Conservation (phyloP, 2,888 invertebrate genomes). For the Sphaerolaimus hirsutus region DNA sequence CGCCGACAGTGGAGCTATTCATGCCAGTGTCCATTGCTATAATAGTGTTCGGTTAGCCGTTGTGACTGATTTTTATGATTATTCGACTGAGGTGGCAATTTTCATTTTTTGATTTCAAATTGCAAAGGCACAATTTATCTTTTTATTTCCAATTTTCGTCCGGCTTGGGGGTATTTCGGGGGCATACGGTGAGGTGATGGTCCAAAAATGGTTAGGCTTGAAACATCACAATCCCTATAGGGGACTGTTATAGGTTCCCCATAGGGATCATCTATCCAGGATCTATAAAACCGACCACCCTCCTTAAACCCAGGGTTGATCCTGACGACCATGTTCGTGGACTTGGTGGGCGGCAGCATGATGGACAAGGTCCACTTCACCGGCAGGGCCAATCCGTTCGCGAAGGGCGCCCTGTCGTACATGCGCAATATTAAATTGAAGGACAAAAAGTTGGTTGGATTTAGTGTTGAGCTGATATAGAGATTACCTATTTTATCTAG, state of each 20-base stretch:
- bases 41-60: neutral
- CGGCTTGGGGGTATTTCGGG: too few relatives aligned
- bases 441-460: too few relatives aligned
- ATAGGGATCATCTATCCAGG: neutral
- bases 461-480: too few relatives aligned
- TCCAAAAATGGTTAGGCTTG: too few relatives aligned
- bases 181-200: too few relatives aligned
- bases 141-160: too few relatives aligned
- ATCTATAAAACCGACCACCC: neutral
- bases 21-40: neutral
- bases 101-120: too few relatives aligned
- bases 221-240: neutral
- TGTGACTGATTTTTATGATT: too few relatives aligned
- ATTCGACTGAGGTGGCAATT: too few relatives aligned
- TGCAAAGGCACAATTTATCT: too few relatives aligned
- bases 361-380: constrained; percentile 2
- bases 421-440: too few relatives aligned
- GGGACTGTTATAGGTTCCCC: neutral
- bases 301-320: constrained; percentile 1
- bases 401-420: neutral
- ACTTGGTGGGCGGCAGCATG: constrained; percentile 3
- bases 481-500: too few relatives aligned
- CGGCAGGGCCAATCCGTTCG: neutral
- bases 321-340: constrained; percentile 4
- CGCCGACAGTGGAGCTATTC: neutral